Evolutionary conservation across 2,797 vertebrate genomes (phyloP).

Genomic region (Periparus ater): DNA sequence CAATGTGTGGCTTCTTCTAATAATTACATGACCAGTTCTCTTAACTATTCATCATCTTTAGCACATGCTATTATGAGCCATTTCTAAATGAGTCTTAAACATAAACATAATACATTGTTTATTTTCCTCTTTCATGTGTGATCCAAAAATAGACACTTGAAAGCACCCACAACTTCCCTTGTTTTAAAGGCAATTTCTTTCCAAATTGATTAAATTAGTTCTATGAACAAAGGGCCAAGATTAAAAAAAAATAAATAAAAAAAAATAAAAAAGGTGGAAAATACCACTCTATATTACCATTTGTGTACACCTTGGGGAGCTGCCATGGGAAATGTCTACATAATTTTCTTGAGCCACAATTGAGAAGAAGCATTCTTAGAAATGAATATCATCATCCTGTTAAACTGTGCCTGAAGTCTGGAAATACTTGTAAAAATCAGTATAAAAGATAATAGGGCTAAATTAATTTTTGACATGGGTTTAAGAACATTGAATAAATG

Average conservation of each 20-base stretch:
- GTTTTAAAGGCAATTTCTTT: slow-evolving; percentile 30
- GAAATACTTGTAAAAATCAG: not conserved
- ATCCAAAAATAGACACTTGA: slow-evolving; percentile 36
- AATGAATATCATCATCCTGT: not conserved
- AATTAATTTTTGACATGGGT: not conserved
- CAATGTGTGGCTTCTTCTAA: slow-evolving; percentile 47
- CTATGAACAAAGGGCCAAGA: not conserved
- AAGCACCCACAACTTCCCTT: not conserved
- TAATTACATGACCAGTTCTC: slow-evolving; percentile 50
- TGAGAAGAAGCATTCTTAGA: slow-evolving; percentile 25
- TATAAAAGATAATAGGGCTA: not conserved
- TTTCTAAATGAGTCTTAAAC: slow-evolving; percentile 15
- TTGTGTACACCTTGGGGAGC: slow-evolving; percentile 13
- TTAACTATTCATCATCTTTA: slow-evolving; percentile 55
- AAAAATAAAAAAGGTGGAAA: not conserved
- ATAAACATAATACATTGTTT: slow-evolving; percentile 20
- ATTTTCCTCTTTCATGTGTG: slow-evolving; percentile 21
- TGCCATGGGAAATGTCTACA: slow-evolving; percentile 6
- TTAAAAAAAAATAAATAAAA: not conserved
- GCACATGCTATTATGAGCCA: not conserved
- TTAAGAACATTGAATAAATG: not conserved
- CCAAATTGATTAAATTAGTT: slow-evolving; percentile 24
- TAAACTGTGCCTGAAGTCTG: not conserved
- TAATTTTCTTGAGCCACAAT: not conserved
- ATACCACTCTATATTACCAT: not conserved